Evolutionary conservation across 37 sponge, comb jelly and placozoan species (phyloP).

Genomic region (Corticium candelabrum): DNA sequence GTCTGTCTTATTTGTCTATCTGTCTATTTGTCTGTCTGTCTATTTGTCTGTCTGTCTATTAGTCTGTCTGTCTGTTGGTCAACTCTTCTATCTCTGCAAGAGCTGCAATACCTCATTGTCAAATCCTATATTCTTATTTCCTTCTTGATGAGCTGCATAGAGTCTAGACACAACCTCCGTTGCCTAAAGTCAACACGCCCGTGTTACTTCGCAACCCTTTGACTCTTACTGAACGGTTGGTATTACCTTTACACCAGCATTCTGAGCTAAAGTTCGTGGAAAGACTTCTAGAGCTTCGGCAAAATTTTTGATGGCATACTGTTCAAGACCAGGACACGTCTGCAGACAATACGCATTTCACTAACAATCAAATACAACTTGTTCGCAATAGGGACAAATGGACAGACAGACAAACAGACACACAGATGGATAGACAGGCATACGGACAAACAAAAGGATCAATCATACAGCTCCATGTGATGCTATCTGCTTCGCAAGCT

Average conservation of each 20-base stretch:
- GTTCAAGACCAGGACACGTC: slow-evolving; percentile 92
- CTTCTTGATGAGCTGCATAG: slow-evolving; percentile 78
- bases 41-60: too few relatives aligned
- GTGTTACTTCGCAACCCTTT: background rate
- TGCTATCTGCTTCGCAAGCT: slow-evolving; percentile 83
- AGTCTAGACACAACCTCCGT: slow-evolving; percentile 77
- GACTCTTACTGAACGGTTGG: background rate
- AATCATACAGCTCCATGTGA: slow-evolving; percentile 60
- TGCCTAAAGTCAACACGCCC: slow-evolving; percentile 20
- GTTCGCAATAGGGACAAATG: background rate
- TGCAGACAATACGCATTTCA: slow-evolving; percentile 8
- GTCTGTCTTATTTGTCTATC: too few relatives aligned
- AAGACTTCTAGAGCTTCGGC: slow-evolving; percentile 76
- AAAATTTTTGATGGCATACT: slow-evolving; percentile 94
- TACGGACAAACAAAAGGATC: background rate
- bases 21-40: too few relatives aligned
- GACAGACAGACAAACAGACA: too few relatives aligned
- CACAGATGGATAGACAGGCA: too few relatives aligned
- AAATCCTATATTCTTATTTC: slow-evolving; percentile 56
- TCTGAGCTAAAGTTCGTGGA: slow-evolving; percentile 84
- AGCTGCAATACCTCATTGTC: slow-evolving; percentile 34
- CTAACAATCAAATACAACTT: background rate
- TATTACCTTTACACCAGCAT: slow-evolving; percentile 88
- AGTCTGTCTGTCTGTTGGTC: too few relatives aligned
- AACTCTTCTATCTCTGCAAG: background rate